These are phyloP conservation scores for Menura novaehollandiae DNA, from an alignment of 2,113 vertebrate species.

Conservation along the genomic window DNA sequence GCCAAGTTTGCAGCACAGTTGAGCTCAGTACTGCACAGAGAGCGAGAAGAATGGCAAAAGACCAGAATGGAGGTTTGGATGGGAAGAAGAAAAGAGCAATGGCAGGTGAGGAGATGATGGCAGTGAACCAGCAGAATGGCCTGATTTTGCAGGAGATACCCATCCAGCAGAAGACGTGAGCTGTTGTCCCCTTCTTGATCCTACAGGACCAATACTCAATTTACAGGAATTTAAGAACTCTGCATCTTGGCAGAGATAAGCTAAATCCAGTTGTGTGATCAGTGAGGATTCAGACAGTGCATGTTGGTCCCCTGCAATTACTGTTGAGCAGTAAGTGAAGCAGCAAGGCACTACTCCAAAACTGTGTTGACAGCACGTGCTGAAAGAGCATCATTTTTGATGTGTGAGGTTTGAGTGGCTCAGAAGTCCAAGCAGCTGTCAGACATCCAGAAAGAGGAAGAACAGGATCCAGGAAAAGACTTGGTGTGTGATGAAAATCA, in stretches of 20 bases:
- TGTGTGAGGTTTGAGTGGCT: background rate
- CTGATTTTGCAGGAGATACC: background rate
- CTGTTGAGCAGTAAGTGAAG: background rate
- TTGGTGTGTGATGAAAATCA: background rate
- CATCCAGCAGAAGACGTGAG: rapidly evolving
- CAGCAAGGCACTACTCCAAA: background rate
- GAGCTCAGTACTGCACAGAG: background rate
- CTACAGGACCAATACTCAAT: background rate
- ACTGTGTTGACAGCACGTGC: background rate
- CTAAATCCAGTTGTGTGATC: background rate
- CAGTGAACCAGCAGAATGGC: background rate
- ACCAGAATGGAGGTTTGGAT: background rate
- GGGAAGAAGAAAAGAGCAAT: background rate
- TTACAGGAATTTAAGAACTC: background rate
- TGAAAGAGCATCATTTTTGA: background rate
- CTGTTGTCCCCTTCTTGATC: background rate
- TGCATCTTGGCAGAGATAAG: background rate
- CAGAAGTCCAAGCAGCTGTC: background rate
- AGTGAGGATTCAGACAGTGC: background rate
- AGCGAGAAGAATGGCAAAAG: background rate
- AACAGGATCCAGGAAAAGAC: background rate
- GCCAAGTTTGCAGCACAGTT: background rate
- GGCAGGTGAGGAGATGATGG: background rate
- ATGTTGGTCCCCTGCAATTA: rapidly evolving
- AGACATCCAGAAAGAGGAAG: background rate